Evolutionary conservation across 2,113 vertebrate genomes (phyloP).

Genomic region (Gulo gulo): DNA sequence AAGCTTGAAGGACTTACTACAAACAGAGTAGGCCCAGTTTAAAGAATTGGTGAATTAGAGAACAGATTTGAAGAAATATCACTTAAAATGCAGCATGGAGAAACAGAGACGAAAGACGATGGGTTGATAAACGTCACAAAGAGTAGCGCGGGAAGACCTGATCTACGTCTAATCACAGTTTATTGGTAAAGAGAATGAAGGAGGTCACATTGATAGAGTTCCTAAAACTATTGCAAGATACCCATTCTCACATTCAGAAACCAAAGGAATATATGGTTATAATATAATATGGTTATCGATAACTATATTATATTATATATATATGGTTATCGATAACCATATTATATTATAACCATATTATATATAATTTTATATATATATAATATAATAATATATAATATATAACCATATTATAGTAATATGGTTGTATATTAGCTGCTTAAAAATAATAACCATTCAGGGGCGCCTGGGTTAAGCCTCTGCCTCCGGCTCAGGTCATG

Average conservation of each 20-base stretch:
- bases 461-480: too few species aligned
- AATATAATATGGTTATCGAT: too few species aligned
- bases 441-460: too few species aligned
- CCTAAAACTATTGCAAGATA: background rate
- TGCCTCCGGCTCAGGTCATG: too few species aligned
- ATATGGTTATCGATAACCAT: too few species aligned
- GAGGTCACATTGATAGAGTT: background rate
- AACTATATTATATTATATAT: too few species aligned
- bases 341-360: too few species aligned
- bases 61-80: constrained; percentile 40
- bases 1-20: background rate
- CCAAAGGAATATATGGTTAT: background rate
- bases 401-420: too few species aligned
- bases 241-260: background rate
- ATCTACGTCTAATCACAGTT: background rate
- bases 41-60: constrained; percentile 12
- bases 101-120: background rate
- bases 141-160: background rate
- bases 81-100: background rate
- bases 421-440: too few species aligned
- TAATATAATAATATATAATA: too few species aligned
- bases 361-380: too few species aligned
- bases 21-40: background rate
- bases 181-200: background rate
- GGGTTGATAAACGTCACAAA: background rate